A percentile compares a stretch with the other conserved stretches of the same genome.
These are phyloP conservation scores for Herminia tarsipennalis DNA, from an alignment of 2,888 invertebrate species.

Conservation along the genomic window DNA sequence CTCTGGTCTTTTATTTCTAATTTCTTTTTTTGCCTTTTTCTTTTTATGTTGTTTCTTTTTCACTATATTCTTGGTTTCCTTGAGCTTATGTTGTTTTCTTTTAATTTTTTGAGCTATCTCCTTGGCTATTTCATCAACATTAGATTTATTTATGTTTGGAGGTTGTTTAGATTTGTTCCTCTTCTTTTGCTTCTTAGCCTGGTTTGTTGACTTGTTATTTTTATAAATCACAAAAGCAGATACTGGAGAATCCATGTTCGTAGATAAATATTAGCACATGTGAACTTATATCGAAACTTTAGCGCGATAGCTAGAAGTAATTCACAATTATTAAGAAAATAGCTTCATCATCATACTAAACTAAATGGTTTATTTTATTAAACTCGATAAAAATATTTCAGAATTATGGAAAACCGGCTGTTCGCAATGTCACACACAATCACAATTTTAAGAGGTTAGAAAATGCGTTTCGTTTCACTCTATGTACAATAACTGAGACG, in stretches of 20 bases:
- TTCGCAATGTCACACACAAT: no score
- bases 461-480: no score
- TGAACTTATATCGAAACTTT: slow-evolving; percentile 11
- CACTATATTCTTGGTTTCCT: slow-evolving; percentile 55
- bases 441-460: no score
- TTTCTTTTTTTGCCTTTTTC: slow-evolving; percentile 50
- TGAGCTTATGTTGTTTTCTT: slow-evolving; percentile 55
- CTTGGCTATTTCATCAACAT: slow-evolving; percentile 48
- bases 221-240: slow-evolving; percentile 77
- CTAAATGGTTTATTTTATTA: no score
- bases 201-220: slow-evolving; percentile 55
- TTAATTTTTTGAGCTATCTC: slow-evolving; percentile 64
- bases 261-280: slow-evolving; percentile 12
- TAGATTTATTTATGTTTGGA: slow-evolving; percentile 21
- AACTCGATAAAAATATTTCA: no score
- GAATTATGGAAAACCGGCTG: no score
- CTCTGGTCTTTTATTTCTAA: slow-evolving; percentile 18
- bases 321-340: no score
- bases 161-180: slow-evolving; percentile 41
- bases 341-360: no score
- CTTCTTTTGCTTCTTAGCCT: slow-evolving; percentile 53
- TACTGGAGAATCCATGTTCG: slow-evolving; percentile 64
- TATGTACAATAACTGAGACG: no score
- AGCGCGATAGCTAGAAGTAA: no score
- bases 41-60: slow-evolving; percentile 67